These are phyloP conservation scores for Stenotaenia linearis DNA, from an alignment of 2,888 invertebrate genomes.

Conservation along the genomic window DNA sequence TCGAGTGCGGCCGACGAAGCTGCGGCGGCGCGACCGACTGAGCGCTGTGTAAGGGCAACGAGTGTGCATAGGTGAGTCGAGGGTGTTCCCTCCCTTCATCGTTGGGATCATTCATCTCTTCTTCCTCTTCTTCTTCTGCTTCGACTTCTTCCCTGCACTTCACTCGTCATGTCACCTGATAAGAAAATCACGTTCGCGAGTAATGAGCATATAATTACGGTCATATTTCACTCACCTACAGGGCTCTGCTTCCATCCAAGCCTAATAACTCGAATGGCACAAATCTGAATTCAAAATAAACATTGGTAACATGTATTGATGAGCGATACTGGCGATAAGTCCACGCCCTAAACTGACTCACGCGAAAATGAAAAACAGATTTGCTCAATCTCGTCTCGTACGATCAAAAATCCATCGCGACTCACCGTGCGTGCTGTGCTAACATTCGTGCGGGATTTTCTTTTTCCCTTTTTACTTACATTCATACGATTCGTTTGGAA, in stretches of 20 bases:
- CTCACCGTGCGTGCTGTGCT: no score
- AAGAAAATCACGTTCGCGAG: no score
- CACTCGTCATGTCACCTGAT: background rate
- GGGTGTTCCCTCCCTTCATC: background rate
- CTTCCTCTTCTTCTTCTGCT: background rate
- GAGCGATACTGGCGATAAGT: background rate
- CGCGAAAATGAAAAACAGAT: no score
- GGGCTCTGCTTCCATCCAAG: background rate
- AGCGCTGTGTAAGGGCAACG: background rate
- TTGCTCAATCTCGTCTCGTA: no score
- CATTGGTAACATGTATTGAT: no score
- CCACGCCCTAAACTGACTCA: background rate
- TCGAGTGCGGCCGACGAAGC: background rate
- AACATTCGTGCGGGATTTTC: no score
- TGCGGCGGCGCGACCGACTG: background rate
- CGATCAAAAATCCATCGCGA: no score
- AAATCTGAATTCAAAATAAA: background rate
- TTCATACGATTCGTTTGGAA: no score
- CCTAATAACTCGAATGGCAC: background rate
- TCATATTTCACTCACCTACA: background rate
- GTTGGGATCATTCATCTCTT: background rate
- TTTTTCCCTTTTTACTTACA: no score
- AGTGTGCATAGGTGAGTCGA: conserved; percentile 33
- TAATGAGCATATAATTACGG: no score
- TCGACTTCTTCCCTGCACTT: background rate